Base-by-base conservation (phyloP, 2,888 invertebrate genomes). In the Tenthredo notha region DNA sequence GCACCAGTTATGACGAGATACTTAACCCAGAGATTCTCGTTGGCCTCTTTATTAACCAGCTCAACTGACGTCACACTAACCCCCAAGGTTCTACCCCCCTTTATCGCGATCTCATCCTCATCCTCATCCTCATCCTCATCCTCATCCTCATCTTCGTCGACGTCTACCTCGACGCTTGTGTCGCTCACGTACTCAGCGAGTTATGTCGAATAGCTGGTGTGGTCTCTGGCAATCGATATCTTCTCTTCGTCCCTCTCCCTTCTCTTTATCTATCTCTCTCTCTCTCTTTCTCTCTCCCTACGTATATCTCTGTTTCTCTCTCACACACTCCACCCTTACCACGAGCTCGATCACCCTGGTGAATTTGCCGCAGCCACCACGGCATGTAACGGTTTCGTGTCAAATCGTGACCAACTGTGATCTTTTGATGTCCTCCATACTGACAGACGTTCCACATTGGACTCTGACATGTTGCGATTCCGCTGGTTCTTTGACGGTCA, bases 211-310 rank as follows among this genome's bases (percentile, higher is more conserved):
- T 67, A 67, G 83, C 83, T 83, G 43, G 43, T 18, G n/a, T 67
- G 50, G 67, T 67, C 33, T 67, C 83, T 25, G 67, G 47, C 83
- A 83, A 83, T 83, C 83, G 83, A 83, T 83, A 83, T 54, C 83
- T 40, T 43, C 40, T 58, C 47, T 83, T 29, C 33, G 29, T 15
- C 40, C 15, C 50, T 50, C 54, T 54, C 77, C 54, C 54, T 50
- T 33, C 9, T 18, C 77, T 50, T 15, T 54, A 33, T 47, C 25
- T 9, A 0, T 74, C 43, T n/a, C 74, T 47, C 7, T n/a, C 7
- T 50, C 54, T 25, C 74, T 47, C 77, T 50, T 15, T 54, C 50
- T 47, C 25, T 74, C 37, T 74, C 74, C 4, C 43, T 74, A 5
- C 21, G 10, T 50, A 54, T 9, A 0, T 74, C 43, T n/a, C 74